These are phyloP conservation scores for Tragelaphus imberbis DNA, from an alignment of 2,113 vertebrate genomes.

Conservation along the genomic window DNA sequence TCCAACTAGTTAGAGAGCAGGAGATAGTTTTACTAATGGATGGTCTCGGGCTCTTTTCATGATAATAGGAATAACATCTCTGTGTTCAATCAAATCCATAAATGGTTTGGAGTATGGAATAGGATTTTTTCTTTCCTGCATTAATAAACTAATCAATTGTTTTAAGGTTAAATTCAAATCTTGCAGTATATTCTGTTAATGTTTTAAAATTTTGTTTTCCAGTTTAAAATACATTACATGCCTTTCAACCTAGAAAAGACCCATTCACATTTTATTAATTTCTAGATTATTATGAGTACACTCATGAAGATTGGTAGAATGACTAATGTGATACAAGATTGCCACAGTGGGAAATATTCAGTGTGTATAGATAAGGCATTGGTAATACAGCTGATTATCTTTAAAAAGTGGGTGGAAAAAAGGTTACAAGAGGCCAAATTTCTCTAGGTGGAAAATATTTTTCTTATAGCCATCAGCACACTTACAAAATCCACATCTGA, in stretches of 20 bases:
- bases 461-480: constrained; percentile 51
- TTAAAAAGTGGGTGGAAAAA: constrained; percentile 22
- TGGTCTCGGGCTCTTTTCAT: not conserved
- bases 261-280: not conserved
- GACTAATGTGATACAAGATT: not conserved
- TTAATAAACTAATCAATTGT: not conserved
- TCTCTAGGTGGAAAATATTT: constrained; percentile 63
- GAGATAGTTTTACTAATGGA: not conserved
- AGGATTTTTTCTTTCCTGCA: not conserved
- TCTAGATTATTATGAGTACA: not conserved
- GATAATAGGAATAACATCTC: not conserved
- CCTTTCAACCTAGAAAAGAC: not conserved
- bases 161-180: constrained; percentile 23
- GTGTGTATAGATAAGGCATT: not conserved
- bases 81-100: not conserved
- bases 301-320: not conserved
- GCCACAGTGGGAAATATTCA: not conserved
- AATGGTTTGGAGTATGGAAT: not conserved
- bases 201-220: not conserved
- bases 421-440: constrained; percentile 59
- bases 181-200: not conserved
- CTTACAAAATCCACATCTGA: constrained; percentile 43
- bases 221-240: not conserved
- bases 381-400: constrained; percentile 6
- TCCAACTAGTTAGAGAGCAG: not conserved